Percentiles rank a stretch among this genome's conserved stretches.
phyloP scores from a whole-genome alignment of 2,888 invertebrate species.

The Hyles lineata region DNA sequence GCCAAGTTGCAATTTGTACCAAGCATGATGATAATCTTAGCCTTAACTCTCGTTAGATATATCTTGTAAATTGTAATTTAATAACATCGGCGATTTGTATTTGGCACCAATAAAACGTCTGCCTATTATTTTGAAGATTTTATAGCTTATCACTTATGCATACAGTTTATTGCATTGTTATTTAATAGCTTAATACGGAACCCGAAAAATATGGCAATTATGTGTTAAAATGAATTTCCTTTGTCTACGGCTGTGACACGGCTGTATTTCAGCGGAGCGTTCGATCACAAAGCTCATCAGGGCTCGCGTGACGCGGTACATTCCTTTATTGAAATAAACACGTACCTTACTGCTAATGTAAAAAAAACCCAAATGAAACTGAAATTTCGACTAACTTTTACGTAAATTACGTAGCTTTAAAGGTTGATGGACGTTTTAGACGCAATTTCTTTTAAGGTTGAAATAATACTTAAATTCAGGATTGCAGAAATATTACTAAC shows the following conservation, averaged over 20 bases:
- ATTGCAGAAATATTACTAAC: too few relatives aligned
- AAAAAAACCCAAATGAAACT: slow-evolving; percentile 57
- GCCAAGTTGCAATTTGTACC: too few relatives aligned
- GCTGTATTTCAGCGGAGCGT: slow-evolving; percentile 19
- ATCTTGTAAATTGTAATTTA: too few relatives aligned
- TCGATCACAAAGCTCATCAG: slow-evolving; percentile 23
- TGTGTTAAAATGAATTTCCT: slow-evolving; percentile 22
- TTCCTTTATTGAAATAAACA: slow-evolving; percentile 60
- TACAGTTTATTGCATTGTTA: too few relatives aligned
- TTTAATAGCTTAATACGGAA: neutral
- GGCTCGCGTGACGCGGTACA: slow-evolving; percentile 55
- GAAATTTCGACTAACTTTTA: slow-evolving; percentile 48
- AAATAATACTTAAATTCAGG: too few relatives aligned
- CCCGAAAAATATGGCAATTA: slow-evolving; percentile 28
- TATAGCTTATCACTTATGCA: too few relatives aligned
- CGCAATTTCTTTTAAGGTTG: neutral
- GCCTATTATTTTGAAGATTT: too few relatives aligned
- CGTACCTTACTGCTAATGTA: slow-evolving; percentile 49
- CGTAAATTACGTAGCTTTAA: slow-evolving; percentile 42
- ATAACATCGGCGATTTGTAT: too few relatives aligned
- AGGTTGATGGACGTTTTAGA: slow-evolving; percentile 27
- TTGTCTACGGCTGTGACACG: slow-evolving; percentile 25
- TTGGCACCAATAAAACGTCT: too few relatives aligned
- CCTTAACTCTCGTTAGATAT: too few relatives aligned
- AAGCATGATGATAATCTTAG: too few relatives aligned